phyloP scores from a whole-genome alignment of 2,888 invertebrate genomes.

The Coleophora flavipennella region DNA sequence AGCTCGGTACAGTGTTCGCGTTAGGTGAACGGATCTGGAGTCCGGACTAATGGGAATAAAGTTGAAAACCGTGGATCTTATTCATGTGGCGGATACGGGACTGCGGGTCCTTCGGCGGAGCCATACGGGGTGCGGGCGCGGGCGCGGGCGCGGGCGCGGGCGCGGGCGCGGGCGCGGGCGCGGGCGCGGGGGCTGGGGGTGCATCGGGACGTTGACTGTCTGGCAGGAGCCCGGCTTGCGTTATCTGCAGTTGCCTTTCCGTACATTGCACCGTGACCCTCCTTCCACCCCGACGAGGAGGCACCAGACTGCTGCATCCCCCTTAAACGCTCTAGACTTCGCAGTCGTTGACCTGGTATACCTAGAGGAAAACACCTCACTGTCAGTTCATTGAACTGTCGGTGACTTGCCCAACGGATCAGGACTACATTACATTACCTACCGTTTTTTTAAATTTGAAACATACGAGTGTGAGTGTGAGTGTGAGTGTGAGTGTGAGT shows the following conservation, averaged over 20 bases:
- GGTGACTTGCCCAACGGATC: too few species aligned
- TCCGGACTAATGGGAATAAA: slow-evolving; percentile 29
- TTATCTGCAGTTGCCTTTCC: slow-evolving; percentile 73
- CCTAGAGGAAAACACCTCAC: slow-evolving; percentile 41
- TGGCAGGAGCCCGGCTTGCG: slow-evolving; percentile 61
- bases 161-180: slow-evolving; percentile 19
- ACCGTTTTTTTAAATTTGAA: too few species aligned
- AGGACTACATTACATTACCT: too few species aligned
- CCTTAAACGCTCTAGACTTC: slow-evolving; percentile 46
- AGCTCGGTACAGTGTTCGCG: slow-evolving; percentile 1
- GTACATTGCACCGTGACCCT: slow-evolving; percentile 67
- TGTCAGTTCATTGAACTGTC: slow-evolving; percentile 22
- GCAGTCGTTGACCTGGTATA: slow-evolving; percentile 64
- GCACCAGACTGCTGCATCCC: slow-evolving; percentile 52
- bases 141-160: slow-evolving; percentile 21
- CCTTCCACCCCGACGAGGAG: slow-evolving; percentile 47
- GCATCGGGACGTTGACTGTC: slow-evolving; percentile 72
- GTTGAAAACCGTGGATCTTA: slow-evolving; percentile 43
- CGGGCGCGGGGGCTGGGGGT: slow-evolving; percentile 37
- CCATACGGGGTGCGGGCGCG: too few species aligned
- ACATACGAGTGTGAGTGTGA: too few species aligned
- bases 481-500: too few species aligned
- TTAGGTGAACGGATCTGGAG: neutral
- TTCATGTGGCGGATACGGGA: slow-evolving; percentile 44
- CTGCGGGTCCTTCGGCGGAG: too few species aligned